phyloP scores from a whole-genome alignment of 1,140 invertebrate genomes.

The Trichonephila clavipes region DNA sequence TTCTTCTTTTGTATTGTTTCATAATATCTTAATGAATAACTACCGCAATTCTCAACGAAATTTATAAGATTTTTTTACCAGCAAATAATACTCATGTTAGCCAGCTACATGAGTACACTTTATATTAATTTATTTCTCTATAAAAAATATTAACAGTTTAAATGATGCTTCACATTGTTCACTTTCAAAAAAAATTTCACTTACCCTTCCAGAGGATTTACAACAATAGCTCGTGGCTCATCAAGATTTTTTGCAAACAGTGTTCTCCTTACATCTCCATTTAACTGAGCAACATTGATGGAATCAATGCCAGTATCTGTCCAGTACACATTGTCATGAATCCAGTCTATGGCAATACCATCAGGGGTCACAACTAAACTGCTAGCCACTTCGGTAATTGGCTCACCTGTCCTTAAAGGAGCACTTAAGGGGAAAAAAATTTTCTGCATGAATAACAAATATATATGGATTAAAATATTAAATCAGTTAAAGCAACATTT shows the following conservation, averaged over 20 bases:
- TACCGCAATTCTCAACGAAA: too few relatives aligned
- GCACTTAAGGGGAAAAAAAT: conserved; percentile 83
- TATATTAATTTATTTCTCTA: too few relatives aligned
- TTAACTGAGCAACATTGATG: conserved; percentile 93
- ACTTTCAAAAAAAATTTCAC: conserved; percentile 75
- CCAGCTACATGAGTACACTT: too few relatives aligned
- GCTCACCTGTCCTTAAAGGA: conserved; percentile 93
- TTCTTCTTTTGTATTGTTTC: too few relatives aligned
- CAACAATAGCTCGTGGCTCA: conserved; percentile 95
- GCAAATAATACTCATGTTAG: too few relatives aligned
- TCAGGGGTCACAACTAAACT: conserved; percentile 93
- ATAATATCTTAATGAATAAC: too few relatives aligned
- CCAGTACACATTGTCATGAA: conserved; percentile 98
- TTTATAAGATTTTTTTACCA: too few relatives aligned
- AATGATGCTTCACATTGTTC: too few relatives aligned
- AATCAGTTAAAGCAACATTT: too few relatives aligned
- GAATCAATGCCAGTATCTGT: conserved; percentile 87
- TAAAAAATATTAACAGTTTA: too few relatives aligned
- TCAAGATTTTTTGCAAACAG: conserved; percentile 91
- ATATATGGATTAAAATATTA: too few relatives aligned
- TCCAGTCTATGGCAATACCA: conserved; percentile 97
- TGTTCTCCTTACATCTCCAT: conserved; percentile 93
- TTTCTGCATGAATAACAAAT: too few relatives aligned
- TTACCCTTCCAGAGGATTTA: conserved; percentile 96
- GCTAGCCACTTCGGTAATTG: conserved; percentile 89